Base-by-base conservation (phyloP, 2,797 vertebrate genomes). In the Rhabdomys pumilio region DNA sequence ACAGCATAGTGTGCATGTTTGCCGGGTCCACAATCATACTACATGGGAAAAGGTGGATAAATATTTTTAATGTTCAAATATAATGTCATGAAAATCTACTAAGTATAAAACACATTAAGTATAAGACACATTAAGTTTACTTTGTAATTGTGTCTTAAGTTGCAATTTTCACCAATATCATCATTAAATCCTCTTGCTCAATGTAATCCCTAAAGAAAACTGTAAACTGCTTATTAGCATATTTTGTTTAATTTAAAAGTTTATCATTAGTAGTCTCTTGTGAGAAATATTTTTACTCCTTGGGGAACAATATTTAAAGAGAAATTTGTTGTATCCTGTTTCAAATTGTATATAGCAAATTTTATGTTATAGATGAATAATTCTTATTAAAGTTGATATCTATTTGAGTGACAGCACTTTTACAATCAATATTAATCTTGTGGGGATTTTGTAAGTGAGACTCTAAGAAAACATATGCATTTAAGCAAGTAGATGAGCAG, bases 201-300 rank as follows among this genome's bases (percentile, higher is more conserved):
- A 92, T 77, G 53, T 55, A 91, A 19, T 29, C 11, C 12, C 73
- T 31, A 88, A 94, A 79, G 38, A 95, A 76, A 34, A 76, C 84
- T 31, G 11, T 61, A 93, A 94, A 81, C 2, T 84, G 38, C 26
- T 47, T 55, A 72, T 13, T 93, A 65, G 31, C 22, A 76, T 17
- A 72, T 92, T 93, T 81, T 41, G 85, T 87, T 59, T 85, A 63
- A 90, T 79, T 91, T 91, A 81, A 91, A 93, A 89, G 19, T 65
- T 86, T 61, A 53, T 50, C 26, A 38, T 12, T 65, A 77, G 53
- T 86, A 65, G n/a, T 89, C 75, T 41, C 14, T 91, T 86, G 19
- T 34, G 65, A 95, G 47, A 91, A 94, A 89, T 77, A 65, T 87
- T 86, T 77, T 34, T 29, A 81, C 15, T 82, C 19, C 82, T 93